Conservation (phyloP, 1,140 invertebrate species). For the Euura saliciscinereae region DNA sequence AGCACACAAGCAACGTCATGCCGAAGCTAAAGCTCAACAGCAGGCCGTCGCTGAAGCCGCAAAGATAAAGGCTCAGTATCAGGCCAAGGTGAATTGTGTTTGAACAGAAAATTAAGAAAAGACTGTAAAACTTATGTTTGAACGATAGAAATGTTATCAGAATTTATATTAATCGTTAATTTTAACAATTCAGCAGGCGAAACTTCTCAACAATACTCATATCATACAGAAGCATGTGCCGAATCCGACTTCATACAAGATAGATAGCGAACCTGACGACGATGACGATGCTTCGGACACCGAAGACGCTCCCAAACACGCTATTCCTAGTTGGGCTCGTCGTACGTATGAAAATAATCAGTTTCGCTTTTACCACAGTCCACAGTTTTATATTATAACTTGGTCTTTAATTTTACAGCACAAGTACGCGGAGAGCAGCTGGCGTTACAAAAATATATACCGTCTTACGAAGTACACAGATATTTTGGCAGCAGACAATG, state of each 20-base stretch:
- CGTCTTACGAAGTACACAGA: constrained; percentile 55
- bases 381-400: background rate
- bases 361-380: background rate
- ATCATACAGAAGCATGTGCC: constrained; percentile 15
- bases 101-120: background rate
- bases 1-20: constrained; percentile 42
- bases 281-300: constrained; percentile 65
- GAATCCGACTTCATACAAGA: constrained; percentile 47
- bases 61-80: constrained; percentile 43
- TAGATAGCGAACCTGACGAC: constrained; percentile 55
- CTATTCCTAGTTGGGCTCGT: constrained; percentile 61
- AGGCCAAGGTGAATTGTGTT: constrained; percentile 37
- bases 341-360: constrained; percentile 43
- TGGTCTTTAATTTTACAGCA: constrained; percentile 37
- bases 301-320: constrained; percentile 58
- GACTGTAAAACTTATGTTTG: background rate
- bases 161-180: no score
- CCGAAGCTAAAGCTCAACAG: constrained; percentile 46
- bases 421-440: constrained; percentile 42
- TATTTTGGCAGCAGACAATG: constrained; percentile 69
- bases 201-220: constrained; percentile 38
- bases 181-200: constrained; percentile 23
- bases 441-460: constrained; percentile 45
- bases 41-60: constrained; percentile 49
- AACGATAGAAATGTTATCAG: background rate